Evolutionary conservation across 2,888 invertebrate genomes (phyloP), one percentile per base, ranked within the genome.

Genomic region (Cephus rjabovi): DNA sequence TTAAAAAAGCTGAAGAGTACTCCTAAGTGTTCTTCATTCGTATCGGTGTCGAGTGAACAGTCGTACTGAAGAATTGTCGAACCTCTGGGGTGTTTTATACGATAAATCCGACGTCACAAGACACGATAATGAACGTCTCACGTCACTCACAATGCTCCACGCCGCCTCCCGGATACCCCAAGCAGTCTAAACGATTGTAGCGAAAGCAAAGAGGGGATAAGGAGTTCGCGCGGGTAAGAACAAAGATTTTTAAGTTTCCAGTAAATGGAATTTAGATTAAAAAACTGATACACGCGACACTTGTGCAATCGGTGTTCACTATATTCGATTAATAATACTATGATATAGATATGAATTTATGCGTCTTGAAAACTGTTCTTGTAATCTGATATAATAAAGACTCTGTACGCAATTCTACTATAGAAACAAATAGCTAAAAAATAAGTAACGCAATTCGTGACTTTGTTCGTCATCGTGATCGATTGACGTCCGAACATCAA

Each of bases 61-160:
- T 74, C 77, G 81, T 74, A 89, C 88, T 89, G 87, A 81, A 76
- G 81, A 76, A 31, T 9, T 31, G 4, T 71, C 71, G 31, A 56
- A 15, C 71, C 31, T 33, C 71, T 37, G 34, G 82, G 83, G 82
- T 87, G 81, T 85, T 88, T 88, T 88, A 88, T 88, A 88, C 81
- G 81, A 82, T 79, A 83, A 83, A 73, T 79, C 71, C 77, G 69
- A 83, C 81, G 82, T 84, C 83, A 84, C 80, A 76, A 78, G 79
- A 76, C 79, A n/a, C 31, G 82, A 80, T 81, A 80, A 81, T 69
- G 68, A 34, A 23, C 56, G 33, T 56, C 34, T 79, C 69, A 75
- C 77, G 82, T 82, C 80, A 81, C 77, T 23, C 69, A 79, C 33
- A 1, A 11, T 34, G 71, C 31, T 34, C 30, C 30, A 12, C 71